phyloP scores from a whole-genome alignment of 2,888 invertebrate species.

The Mythimna impura region DNA sequence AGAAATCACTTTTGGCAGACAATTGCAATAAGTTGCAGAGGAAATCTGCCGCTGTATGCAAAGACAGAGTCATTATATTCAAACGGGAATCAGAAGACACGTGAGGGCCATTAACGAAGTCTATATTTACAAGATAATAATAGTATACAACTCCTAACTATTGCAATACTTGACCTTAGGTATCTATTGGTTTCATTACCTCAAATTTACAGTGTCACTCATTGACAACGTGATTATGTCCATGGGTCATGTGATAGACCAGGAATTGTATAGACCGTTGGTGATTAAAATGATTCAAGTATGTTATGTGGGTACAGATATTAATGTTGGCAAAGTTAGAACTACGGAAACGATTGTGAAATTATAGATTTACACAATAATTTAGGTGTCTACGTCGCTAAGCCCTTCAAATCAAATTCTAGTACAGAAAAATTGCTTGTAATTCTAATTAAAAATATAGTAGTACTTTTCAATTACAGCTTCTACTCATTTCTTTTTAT shows the following conservation, averaged over 20 bases:
- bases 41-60: constrained; percentile 26
- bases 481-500: not conserved
- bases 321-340: constrained; percentile 11
- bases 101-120: constrained; percentile 25
- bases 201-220: constrained; percentile 50
- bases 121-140: constrained; percentile 23
- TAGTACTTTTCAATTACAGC: not conserved
- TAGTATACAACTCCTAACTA: constrained; percentile 24
- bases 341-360: not conserved
- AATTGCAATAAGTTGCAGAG: constrained; percentile 15
- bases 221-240: constrained; percentile 44
- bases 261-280: constrained; percentile 11
- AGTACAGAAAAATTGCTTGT: constrained; percentile 1
- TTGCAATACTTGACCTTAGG: constrained; percentile 46
- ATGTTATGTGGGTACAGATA: constrained; percentile 7
- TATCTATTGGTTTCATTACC: constrained; percentile 52
- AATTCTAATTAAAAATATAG: not conserved
- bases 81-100: constrained; percentile 30
- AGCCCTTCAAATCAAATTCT: not conserved
- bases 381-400: not conserved
- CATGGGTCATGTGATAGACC: constrained; percentile 35
- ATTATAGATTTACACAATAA: constrained; percentile 14
- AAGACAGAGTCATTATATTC: constrained; percentile 1
- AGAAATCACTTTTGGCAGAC: constrained; percentile 47
- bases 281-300: constrained; percentile 28